Evolutionary conservation across 2,888 invertebrate genomes (phyloP).

Genomic region (Anodontia alba): DNA sequence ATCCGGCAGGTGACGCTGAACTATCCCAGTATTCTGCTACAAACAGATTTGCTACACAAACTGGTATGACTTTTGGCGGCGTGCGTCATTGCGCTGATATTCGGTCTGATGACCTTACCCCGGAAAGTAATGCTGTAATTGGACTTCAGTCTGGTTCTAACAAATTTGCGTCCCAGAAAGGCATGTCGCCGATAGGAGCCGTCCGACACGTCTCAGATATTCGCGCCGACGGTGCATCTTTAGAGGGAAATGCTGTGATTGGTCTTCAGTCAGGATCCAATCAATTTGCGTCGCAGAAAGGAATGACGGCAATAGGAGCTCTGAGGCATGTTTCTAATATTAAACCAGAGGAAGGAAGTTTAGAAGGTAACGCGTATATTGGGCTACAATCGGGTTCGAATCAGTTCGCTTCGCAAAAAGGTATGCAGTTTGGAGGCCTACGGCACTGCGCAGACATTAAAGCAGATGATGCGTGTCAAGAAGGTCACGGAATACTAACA

Average conservation of each 20-base stretch:
- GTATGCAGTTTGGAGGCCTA: constrained; percentile 82
- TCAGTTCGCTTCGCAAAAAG: constrained; percentile 81
- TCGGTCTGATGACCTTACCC: constrained; percentile 46
- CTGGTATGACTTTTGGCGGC: constrained; percentile 80
- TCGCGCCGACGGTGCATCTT: constrained; percentile 74
- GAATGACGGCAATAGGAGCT: constrained; percentile 81
- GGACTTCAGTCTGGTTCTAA: constrained; percentile 83
- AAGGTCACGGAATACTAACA: constrained; percentile 77
- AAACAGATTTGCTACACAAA: constrained; percentile 82
- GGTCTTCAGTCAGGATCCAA: constrained; percentile 82
- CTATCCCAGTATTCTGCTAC: constrained; percentile 81
- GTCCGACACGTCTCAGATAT: constrained; percentile 82
- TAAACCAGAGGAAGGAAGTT: constrained; percentile 73
- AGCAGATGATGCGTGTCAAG: constrained; percentile 78
- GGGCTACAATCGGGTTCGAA: constrained; percentile 81
- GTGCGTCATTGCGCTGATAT: constrained; percentile 79
- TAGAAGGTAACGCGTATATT: constrained; percentile 75
- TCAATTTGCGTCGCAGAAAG: constrained; percentile 81
- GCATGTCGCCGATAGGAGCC: constrained; percentile 78
- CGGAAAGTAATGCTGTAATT: constrained; percentile 78
- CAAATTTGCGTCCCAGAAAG: constrained; percentile 82
- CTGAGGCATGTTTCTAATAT: constrained; percentile 82
- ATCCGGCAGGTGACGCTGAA: constrained; percentile 73
- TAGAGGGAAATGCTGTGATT: constrained; percentile 77
- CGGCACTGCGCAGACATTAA: constrained; percentile 82